Conservation (phyloP, 2,113 vertebrate genomes). For the Tympanuchus pallidicinctus region DNA sequence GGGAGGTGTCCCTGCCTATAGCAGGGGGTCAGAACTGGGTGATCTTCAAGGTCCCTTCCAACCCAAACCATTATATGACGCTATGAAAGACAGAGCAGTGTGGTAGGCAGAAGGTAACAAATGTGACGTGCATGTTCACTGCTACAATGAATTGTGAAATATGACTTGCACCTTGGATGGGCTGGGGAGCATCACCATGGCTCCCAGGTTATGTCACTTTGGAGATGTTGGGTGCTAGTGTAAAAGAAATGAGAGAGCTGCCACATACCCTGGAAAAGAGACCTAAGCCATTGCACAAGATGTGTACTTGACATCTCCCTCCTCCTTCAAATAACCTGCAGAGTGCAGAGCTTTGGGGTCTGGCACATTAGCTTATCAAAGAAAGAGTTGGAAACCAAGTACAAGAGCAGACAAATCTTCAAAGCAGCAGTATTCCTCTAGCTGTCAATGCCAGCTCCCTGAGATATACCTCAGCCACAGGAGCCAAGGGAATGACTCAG, state of each 20-base stretch:
- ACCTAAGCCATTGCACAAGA: too few species aligned
- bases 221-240: too few species aligned
- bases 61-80: too few species aligned
- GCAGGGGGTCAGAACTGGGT: too few species aligned
- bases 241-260: background rate
- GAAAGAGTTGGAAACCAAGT: background rate
- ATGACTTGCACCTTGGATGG: background rate
- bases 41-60: too few species aligned
- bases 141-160: background rate
- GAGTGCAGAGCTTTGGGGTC: background rate
- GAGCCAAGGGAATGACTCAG: background rate
- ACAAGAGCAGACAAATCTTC: background rate
- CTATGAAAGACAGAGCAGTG: accelerated
- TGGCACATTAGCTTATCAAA: background rate
- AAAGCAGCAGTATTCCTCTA: background rate
- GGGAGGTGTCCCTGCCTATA: too few species aligned
- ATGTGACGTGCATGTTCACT: background rate
- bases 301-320: background rate
- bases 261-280: background rate
- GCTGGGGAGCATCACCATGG: background rate
- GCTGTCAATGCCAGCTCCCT: background rate
- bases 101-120: background rate
- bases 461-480: background rate
- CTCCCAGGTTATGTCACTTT: accelerated
- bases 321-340: background rate